A percentile compares a stretch with the other conserved stretches of the same genome.
These are phyloP conservation scores for Aptenodytes forsteri DNA, from an alignment of 2,113 vertebrate genomes.

Conservation along the genomic window DNA sequence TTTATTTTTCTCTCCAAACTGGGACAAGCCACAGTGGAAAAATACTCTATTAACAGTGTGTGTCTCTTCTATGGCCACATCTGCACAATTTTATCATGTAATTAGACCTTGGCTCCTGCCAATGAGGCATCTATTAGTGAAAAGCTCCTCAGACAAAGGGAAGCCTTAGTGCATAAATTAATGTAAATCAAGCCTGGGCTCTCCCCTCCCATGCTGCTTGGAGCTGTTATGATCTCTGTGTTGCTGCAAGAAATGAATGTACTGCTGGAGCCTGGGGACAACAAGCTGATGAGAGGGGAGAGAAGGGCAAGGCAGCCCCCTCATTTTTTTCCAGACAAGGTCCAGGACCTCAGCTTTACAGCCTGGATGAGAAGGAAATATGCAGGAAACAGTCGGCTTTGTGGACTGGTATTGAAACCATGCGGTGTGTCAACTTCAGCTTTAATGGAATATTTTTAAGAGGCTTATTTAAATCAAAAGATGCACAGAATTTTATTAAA, in stretches of 20 bases:
- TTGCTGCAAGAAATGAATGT: neutral
- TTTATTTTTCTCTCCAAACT: neutral
- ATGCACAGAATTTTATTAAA: neutral
- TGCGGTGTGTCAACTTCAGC: neutral
- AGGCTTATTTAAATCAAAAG: neutral
- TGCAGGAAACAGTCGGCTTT: neutral
- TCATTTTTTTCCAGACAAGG: neutral
- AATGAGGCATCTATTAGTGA: neutral
- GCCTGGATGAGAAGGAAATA: neutral
- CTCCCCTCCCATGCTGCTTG: neutral
- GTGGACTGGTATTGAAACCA: neutral
- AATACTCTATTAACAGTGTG: neutral
- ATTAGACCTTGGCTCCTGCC: slow-evolving; percentile 1
- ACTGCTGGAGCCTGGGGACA: neutral
- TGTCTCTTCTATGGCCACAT: neutral
- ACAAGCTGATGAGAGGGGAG: neutral
- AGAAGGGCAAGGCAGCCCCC: neutral
- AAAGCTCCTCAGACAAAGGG: slow-evolving; percentile 8
- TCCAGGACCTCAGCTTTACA: neutral
- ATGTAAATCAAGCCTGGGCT: neutral
- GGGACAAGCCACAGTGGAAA: neutral
- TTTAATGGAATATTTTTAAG: neutral
- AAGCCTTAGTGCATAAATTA: slow-evolving; percentile 2
- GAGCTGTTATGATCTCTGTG: neutral
- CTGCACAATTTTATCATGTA: neutral